phyloP scores from a whole-genome alignment of 2,888 invertebrate species.

The Cylindroiulus punctatus region DNA sequence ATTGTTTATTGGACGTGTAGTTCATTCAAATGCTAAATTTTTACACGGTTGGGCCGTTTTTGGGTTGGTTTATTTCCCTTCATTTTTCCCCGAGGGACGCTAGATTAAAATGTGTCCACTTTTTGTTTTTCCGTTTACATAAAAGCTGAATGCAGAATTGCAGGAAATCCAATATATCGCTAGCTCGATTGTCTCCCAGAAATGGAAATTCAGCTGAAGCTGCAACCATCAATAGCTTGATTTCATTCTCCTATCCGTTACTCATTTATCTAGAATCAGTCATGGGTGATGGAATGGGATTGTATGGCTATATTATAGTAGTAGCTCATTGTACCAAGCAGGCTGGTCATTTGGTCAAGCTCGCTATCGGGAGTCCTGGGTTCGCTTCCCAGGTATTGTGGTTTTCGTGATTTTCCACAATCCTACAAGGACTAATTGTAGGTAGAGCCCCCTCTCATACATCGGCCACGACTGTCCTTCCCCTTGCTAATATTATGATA shows the following conservation, averaged over 20 bases:
- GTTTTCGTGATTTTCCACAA: background rate
- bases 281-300: slow-evolving; percentile 4
- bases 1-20: background rate
- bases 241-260: slow-evolving; percentile 13
- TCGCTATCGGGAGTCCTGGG: background rate
- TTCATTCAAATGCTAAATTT: background rate
- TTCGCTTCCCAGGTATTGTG: background rate
- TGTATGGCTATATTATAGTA: too few relatives aligned
- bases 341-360: background rate
- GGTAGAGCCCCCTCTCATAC: too few relatives aligned
- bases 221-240: background rate
- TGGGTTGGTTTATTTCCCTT: background rate
- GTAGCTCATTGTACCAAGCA: too few relatives aligned
- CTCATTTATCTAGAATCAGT: background rate
- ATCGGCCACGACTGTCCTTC: too few relatives aligned
- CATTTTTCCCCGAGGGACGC: background rate
- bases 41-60: background rate
- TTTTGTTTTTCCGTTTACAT: background rate
- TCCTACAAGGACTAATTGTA: too few relatives aligned
- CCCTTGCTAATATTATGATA: too few relatives aligned
- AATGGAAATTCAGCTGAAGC: background rate
- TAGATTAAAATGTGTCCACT: background rate
- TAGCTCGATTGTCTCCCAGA: background rate
- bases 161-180: background rate
- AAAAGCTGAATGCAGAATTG: background rate